These are phyloP conservation scores for Cerastoderma edule DNA, from an alignment of 2,888 invertebrate species.

Conservation along the genomic window DNA sequence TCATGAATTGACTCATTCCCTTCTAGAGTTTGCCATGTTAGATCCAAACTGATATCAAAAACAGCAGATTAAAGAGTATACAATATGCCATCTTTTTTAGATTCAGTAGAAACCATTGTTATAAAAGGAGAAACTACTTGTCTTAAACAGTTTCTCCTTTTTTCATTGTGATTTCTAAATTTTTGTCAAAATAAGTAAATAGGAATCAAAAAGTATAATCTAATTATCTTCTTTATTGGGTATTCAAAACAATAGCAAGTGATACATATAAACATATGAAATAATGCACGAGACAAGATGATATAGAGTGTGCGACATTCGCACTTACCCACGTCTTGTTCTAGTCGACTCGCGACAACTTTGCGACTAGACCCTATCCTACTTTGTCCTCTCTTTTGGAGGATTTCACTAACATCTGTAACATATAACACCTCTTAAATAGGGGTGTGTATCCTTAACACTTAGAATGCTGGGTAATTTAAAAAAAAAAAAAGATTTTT, in stretches of 20 bases:
- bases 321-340: conserved; percentile 50
- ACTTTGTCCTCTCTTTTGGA: conserved; percentile 48
- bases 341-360: conserved; percentile 46
- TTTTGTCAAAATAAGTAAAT: too few species aligned
- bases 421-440: conserved; percentile 22
- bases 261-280: background rate
- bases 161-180: background rate
- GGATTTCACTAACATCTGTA: conserved; percentile 42
- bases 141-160: conserved; percentile 6
- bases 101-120: background rate
- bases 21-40: too few species aligned
- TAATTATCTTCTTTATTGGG: too few species aligned
- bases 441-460: too few species aligned
- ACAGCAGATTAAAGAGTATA: too few species aligned
- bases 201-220: too few species aligned
- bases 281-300: conserved; percentile 2
- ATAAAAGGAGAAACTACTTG: background rate
- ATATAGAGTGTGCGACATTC: conserved; percentile 3
- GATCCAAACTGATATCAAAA: too few species aligned
- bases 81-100: too few species aligned
- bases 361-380: conserved; percentile 57
- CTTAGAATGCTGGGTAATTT: too few species aligned
- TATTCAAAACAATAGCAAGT: background rate
- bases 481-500: too few species aligned
- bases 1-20: too few species aligned